Base-by-base conservation (phyloP, 2,888 invertebrate genomes). In the Balanococcus diminutus region DNA sequence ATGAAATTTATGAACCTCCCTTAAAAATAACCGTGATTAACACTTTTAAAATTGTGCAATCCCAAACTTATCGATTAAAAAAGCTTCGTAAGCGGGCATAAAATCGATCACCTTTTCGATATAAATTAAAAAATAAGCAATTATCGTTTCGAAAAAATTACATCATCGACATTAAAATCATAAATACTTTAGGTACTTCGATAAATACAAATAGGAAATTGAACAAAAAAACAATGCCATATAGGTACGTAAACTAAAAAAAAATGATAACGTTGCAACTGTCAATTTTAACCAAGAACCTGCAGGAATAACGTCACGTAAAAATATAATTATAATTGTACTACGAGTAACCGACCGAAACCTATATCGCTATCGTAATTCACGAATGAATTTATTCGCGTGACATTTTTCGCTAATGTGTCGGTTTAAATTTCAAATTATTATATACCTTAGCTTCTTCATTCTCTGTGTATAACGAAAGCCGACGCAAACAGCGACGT, bases 291-390 rank as follows among this genome's bases (percentile, higher is more conserved):
- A 67, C 5, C 16, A 67, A 67, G 16, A 67, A 67, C 28, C 16
- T 67, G 28, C n/a, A n/a, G n/a, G 14, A 28, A 67, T 16, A 67
- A 28, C 28, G 28, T 67, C 67, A 67, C 67, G 67, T 67, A 14
- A 67, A 67, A 67, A 67, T 67, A 67, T 67, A 28, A 28, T 67
- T 67, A 67, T 67, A 67, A 67, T 67, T 67, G 4, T 28, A 28
- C 28, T 6, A n/a, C n/a, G n/a, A n/a, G n/a, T n/a, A 67, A 28
- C 67, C 16, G 28, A 28, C 67, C 67, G 67, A 28, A 25, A 67
- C 67, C 25, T 67, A 67, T 31, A 28, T 67, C 25, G 28, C 28
- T n/a, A 46, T 46, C 25, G 28, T 67, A 67, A 28, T 67, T 67
- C 28, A 67, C 16, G 1, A 28, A 67, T 16, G 28, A 67, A 67